Evolutionary conservation across 2,888 invertebrate genomes (phyloP).

Genomic region (Tineola bisselliella): DNA sequence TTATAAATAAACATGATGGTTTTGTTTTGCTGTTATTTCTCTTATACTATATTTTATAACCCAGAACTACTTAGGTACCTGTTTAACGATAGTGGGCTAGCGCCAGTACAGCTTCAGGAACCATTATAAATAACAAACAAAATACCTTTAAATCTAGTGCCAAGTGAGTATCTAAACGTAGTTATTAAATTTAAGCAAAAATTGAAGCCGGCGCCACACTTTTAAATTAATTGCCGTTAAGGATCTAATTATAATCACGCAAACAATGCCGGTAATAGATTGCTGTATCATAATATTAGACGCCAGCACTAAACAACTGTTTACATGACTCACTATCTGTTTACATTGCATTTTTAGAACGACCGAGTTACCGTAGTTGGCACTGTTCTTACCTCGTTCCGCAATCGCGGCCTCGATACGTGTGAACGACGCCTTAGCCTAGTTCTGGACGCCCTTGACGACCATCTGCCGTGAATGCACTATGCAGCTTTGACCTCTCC

Average conservation of each 20-base stretch:
- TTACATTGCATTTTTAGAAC: slow-evolving; percentile 35
- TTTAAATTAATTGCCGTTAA: not conserved
- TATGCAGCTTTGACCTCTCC: not conserved
- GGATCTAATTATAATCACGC: slow-evolving; percentile 15
- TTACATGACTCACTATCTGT: slow-evolving; percentile 20
- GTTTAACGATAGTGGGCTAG: no score
- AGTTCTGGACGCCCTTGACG: slow-evolving; percentile 42
- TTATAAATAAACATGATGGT: no score
- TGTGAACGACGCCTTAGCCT: slow-evolving; percentile 42
- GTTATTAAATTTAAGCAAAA: no score
- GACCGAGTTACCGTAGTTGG: slow-evolving; percentile 34
- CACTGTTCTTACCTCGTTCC: slow-evolving; percentile 48
- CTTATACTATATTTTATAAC: no score
- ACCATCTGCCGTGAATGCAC: slow-evolving; percentile 30
- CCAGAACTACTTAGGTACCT: no score
- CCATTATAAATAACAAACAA: no score
- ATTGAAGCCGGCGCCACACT: not conserved
- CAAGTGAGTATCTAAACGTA: no score
- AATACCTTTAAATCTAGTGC: no score
- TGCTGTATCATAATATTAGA: not conserved
- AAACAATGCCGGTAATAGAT: slow-evolving; percentile 20
- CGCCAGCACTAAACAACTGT: slow-evolving; percentile 10
- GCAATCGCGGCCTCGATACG: slow-evolving; percentile 43
- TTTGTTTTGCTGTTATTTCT: no score
- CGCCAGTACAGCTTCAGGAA: no score